Base-by-base conservation (phyloP, 2,888 invertebrate genomes). In the Acronicta psi region DNA sequence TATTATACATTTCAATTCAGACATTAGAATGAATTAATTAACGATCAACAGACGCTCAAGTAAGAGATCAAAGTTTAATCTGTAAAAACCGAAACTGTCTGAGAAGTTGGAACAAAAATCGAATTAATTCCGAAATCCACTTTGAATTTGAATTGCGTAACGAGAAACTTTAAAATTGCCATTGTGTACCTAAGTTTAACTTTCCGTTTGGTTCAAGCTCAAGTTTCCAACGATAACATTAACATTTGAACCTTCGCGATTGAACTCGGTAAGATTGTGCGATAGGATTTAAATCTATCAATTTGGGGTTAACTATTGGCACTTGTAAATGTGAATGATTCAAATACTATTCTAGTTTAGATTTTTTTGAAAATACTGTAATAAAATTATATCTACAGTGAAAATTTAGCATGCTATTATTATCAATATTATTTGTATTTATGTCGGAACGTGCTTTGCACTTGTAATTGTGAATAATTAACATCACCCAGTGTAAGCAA, bases 71-170 rank as follows among this genome's bases (percentile, higher is more conserved):
- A 85, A 83, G 79, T 80, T 79, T 79, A 85, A 83, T 82, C 78
- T 76, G 69, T 82, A 86, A 87, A 84, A 86, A 82, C 70, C 76
- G 68, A 42, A 69, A 67, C 79, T 71, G 88, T 87, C 88, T 85
- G 82, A 76, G 56, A 88, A 89, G 84, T 90, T 88, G 75, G 29
- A 77, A 84, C 82, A 86, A 86, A 87, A 89, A 88, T 87, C 80
- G 85, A 89, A 90, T 90, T 88, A 90, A 89, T 87, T 87, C 83
- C 72, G 75, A 86, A 89, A 90, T 88, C 85, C 83, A 85, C 85
- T 89, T 88, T 83, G 84, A 85, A 88, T 90, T 80, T 83, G 84
- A 86, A 87, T 86, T 84, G 81, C 79, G 82, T 84, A 86, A 87
- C 80, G 81, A 76, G 72, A 69, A 88, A 91, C 85, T 89, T 89